Percentiles rank a stretch among this genome's conserved stretches.
Conservation (phyloP, 2,797 vertebrate species). For the Pseudochaenichthys georgianus region DNA sequence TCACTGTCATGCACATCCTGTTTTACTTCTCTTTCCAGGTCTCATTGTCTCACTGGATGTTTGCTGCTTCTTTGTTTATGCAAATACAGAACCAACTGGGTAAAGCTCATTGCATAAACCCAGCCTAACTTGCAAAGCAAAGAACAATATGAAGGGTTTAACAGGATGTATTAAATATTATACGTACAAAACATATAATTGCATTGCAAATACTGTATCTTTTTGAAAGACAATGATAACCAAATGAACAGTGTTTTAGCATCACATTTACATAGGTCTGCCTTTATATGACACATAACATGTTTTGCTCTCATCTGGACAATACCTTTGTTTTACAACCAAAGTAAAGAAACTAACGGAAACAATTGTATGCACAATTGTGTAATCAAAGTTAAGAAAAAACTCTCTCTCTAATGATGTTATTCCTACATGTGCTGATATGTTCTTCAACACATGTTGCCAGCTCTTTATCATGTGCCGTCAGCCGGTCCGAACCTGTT, state of each 20-base stretch:
- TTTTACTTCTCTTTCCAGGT: constrained; percentile 16
- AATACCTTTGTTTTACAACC: not conserved
- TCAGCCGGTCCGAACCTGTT: constrained; percentile 38
- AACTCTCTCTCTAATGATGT: not conserved
- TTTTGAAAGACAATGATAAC: not conserved
- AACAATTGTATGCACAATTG: too few species aligned
- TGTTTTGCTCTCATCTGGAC: not conserved
- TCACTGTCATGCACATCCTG: constrained; percentile 36
- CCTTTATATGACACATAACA: not conserved
- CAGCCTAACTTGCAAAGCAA: not conserved
- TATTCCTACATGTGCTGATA: not conserved
- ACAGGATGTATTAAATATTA: not conserved
- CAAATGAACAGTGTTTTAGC: not conserved
- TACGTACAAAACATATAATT: not conserved
- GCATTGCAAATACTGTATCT: not conserved
- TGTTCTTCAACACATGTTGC: not conserved
- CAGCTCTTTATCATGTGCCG: constrained; percentile 41
- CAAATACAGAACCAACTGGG: constrained; percentile 9
- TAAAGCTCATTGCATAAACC: not conserved
- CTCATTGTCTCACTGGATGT: not conserved
- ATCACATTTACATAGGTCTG: not conserved
- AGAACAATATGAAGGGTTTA: not conserved
- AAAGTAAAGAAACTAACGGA: not conserved
- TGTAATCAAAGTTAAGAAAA: not conserved
- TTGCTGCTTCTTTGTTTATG: constrained; percentile 24